A percentile compares a stretch with the other conserved stretches of the same genome.
Evolutionary conservation across 2,888 invertebrate genomes (phyloP).

Genomic region (Yponomeuta cagnagella): DNA sequence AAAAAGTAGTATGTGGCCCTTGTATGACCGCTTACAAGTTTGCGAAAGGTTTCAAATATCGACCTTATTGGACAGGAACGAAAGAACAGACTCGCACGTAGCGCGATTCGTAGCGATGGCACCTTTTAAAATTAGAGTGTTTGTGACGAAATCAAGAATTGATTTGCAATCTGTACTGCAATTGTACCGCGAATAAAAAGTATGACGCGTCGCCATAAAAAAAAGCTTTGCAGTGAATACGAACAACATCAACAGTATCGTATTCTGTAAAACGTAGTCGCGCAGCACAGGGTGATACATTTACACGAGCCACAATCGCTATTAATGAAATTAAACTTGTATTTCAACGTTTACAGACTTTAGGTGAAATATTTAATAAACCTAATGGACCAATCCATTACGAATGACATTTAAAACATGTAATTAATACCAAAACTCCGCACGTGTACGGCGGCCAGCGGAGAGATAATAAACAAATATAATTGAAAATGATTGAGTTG

Average conservation of each 20-base stretch:
- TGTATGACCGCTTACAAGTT: neutral
- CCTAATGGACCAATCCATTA: conserved; percentile 13
- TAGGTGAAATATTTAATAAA: conserved; percentile 6
- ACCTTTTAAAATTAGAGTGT: neutral
- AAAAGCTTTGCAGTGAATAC: neutral
- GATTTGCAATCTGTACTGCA: conserved; percentile 13
- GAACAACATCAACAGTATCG: neutral
- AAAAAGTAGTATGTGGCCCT: conserved; percentile 9
- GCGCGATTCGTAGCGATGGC: neutral
- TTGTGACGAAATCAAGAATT: conserved; percentile 12
- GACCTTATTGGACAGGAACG: neutral
- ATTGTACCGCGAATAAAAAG: conserved; percentile 8
- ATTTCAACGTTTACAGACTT: neutral
- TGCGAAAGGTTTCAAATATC: neutral
- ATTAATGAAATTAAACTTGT: conserved; percentile 5
- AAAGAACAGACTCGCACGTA: neutral
- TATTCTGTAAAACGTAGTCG: neutral
- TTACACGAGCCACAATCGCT: neutral
- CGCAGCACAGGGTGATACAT: no score
- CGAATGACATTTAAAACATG: neutral
- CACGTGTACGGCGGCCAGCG: neutral
- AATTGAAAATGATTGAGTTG: neutral
- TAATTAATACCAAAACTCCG: conserved; percentile 11
- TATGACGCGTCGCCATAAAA: neutral
- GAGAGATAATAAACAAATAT: neutral